phyloP scores from a whole-genome alignment of 2,888 invertebrate genomes.

The Eulithis testata region DNA sequence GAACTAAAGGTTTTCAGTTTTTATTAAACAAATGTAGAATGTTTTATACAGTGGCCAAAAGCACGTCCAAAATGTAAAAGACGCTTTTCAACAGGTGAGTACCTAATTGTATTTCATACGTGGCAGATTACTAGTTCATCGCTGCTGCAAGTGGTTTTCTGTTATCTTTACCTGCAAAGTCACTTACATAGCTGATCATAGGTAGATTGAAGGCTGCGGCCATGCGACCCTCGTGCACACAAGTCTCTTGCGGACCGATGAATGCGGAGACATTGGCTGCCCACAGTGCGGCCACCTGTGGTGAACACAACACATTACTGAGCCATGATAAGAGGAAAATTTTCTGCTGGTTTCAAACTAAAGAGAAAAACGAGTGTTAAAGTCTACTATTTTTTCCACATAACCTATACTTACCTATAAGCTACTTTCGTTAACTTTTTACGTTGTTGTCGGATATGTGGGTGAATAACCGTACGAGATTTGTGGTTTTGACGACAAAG shows the following conservation, averaged over 20 bases:
- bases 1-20: too few relatives aligned
- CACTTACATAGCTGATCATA: conserved; percentile 98
- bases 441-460: background rate
- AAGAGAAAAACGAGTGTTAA: background rate
- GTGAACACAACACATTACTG: conserved; percentile 8
- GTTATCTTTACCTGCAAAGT: background rate
- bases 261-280: conserved; percentile 93
- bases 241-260: conserved; percentile 93
- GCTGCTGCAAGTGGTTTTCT: too few relatives aligned
- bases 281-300: conserved; percentile 92
- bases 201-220: conserved; percentile 97
- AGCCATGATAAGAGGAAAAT: conserved; percentile 8
- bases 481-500: background rate
- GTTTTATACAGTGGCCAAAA: too few relatives aligned
- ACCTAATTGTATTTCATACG: too few relatives aligned
- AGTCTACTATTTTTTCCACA: background rate
- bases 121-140: too few relatives aligned
- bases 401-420: too few relatives aligned
- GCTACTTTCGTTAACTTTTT: too few relatives aligned
- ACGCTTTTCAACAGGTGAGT: too few relatives aligned
- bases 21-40: too few relatives aligned
- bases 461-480: background rate
- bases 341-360: background rate
- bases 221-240: conserved; percentile 96
- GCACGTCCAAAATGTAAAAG: too few relatives aligned